Evolutionary conservation across 2,888 invertebrate species (phyloP), one percentile per base, ranked within the genome.

Genomic region (Clepsis dumicolana): DNA sequence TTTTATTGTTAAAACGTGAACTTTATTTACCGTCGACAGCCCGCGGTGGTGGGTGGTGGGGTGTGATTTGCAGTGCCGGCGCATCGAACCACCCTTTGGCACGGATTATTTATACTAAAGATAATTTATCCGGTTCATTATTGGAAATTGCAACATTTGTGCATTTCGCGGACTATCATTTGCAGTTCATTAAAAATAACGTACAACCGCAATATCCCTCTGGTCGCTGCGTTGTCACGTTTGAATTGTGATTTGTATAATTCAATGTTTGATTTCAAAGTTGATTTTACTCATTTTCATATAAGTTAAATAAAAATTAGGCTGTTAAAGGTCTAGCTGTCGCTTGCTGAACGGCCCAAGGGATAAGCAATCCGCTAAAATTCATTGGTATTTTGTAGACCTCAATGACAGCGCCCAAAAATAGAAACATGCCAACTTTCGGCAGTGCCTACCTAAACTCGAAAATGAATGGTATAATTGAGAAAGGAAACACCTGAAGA

Each of bases 1-100:
- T 93, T 93, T 93, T 93, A 93, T 93, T 93, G 93, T 93, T 93
- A 93, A 93, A 93, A 93, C 93, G 93, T 93, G 93, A 93, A 93
- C 93, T 93, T 93, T 93, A 93, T 93, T 93, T 93, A 93, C 93
- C 85, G 91, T 83, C 90, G 91, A 93, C 93, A 90, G 88, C 84
- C 85, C 83, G 85, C 85, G 88, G 86, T 82, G 77, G 82, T 78
- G 78, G 75, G 64, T 66, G 73, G 77, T 80, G 86, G 86, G 82
- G 87, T n/a, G 87, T 85, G 93, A 93, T 93, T 93, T 93, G 93
- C 92, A 88, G 90, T 90, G 85, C 85, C 84, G 87, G 87, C 84
- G 86, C 87, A 90, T 91, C 91, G 93, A 90, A 87, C 91, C 91
- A 88, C 91, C 92, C 91, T 90, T 89, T 91, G 87, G 88, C 88